Base-by-base conservation (phyloP, 2,797 vertebrate genomes). In the Xerus rutilus region DNA sequence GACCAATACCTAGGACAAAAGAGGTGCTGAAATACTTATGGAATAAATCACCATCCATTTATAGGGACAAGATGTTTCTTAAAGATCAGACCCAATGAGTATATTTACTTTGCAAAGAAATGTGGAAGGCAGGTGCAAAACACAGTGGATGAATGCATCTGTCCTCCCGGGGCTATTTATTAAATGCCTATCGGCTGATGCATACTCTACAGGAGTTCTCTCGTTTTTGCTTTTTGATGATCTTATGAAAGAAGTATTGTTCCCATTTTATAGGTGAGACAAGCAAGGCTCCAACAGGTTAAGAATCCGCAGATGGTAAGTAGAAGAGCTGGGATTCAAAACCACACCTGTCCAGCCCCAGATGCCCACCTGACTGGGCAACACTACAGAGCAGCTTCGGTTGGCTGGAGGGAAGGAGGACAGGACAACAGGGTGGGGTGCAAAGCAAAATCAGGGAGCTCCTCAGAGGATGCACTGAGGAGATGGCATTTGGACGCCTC, bases 401-500 rank as follows among this genome's bases (percentile, higher is more conserved):
- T 11, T 14, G 14, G 49, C 18, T 43, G 7, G 2, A 92, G 25
- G 49, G 30, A 21, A 17, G 0, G 0, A 0, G 5, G n/a, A 28
- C 30, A 18, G 4, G 64, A 21, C 28, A 2, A 39, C 25, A 3
- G 30, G 0, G 11, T 4, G 21, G 67, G 23, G 28, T 3, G 3
- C 5, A 17, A 47, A 47, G 83, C 65, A 49, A 18, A 54, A 69
- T 11, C 35, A 6, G 49, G 20, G 69, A 25, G 21, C 23, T 86
- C 62, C 52, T 79, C 20, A 11, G 35, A 18, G 47, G 35, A 59
- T 3, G 57, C 23, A 59, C 9, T 8, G 4, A 59, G 57, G 57
- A 43, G 65, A 30, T 0, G 5, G 57, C 30, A 11, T 67, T 12
- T 23, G 65, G 65, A 73, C 30, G 76, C 59, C 32, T 43, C 25